A percentile compares a stretch with the other conserved stretches of the same genome.
These are phyloP conservation scores for Campoletis sonorensis DNA, from an alignment of 1,140 invertebrate genomes.

Conservation along the genomic window DNA sequence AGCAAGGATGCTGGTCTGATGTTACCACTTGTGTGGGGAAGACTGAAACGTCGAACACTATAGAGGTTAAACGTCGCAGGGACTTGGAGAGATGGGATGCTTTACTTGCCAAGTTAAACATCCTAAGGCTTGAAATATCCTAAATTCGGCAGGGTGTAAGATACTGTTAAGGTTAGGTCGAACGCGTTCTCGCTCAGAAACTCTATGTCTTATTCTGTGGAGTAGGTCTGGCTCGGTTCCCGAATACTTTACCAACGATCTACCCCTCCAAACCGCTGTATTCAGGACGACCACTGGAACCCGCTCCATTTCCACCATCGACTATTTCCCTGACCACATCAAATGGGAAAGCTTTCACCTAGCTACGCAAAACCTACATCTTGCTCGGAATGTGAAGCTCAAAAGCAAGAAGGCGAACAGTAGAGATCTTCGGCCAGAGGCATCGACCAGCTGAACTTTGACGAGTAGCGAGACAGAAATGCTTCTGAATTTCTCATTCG, in stretches of 20 bases:
- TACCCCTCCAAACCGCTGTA: neutral
- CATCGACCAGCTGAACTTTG: constrained; percentile 18
- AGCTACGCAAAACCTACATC: constrained; percentile 62
- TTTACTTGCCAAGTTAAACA: constrained; percentile 73
- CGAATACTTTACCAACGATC: neutral
- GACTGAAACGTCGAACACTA: constrained; percentile 1
- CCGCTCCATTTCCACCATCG: constrained; percentile 16
- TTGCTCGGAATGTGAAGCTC: neutral
- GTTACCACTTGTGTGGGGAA: constrained; percentile 20
- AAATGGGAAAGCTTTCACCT: constrained; percentile 61
- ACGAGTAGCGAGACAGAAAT: constrained; percentile 7
- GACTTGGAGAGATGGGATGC: constrained; percentile 51
- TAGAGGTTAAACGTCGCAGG: constrained; percentile 1
- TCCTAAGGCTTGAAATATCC: constrained; percentile 69
- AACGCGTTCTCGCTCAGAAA: constrained; percentile 30
- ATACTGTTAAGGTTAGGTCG: constrained; percentile 60
- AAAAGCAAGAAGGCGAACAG: neutral
- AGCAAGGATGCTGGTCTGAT: constrained; percentile 18
- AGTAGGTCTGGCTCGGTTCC: constrained; percentile 13
- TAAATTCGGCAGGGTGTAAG: constrained; percentile 60
- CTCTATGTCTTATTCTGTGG: constrained; percentile 13
- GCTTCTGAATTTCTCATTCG: neutral
- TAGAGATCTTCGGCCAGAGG: neutral
- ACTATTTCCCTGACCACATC: constrained; percentile 62
- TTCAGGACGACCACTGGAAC: neutral